Evolutionary conservation across 2,113 vertebrate species (phyloP).

Genomic region (Gopherus evgoodei): DNA sequence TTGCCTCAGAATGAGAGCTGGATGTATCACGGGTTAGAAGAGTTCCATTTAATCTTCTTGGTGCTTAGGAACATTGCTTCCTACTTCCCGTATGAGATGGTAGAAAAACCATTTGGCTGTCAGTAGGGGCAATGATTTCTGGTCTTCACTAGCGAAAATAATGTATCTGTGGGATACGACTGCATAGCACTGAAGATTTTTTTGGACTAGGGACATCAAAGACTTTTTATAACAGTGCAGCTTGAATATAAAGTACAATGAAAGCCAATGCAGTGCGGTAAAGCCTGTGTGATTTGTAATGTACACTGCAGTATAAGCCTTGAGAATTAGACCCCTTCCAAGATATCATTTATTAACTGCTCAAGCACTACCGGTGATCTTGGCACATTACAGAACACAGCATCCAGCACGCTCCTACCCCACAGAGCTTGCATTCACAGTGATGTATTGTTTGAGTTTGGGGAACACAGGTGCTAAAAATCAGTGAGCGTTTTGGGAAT

Average conservation of each 20-base stretch:
- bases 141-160: constrained; percentile 3
- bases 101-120: neutral
- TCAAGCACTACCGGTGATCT: neutral
- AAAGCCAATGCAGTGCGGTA: neutral
- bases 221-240: neutral
- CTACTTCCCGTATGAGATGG: neutral
- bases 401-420: neutral
- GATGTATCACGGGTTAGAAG: neutral
- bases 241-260: neutral
- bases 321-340: rapidly evolving
- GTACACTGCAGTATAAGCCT: neutral
- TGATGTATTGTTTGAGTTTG: neutral
- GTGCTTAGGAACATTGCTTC: neutral
- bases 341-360: rapidly evolving
- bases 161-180: neutral
- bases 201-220: neutral
- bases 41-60: neutral
- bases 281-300: neutral
- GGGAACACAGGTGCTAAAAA: neutral
- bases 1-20: neutral
- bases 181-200: neutral
- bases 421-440: rapidly evolving
- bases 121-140: constrained; percentile 2
- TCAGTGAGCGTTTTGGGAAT: neutral
- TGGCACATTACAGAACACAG: neutral